Conservation (phyloP, 2,113 vertebrate genomes). For the Otocyon megalotis region DNA sequence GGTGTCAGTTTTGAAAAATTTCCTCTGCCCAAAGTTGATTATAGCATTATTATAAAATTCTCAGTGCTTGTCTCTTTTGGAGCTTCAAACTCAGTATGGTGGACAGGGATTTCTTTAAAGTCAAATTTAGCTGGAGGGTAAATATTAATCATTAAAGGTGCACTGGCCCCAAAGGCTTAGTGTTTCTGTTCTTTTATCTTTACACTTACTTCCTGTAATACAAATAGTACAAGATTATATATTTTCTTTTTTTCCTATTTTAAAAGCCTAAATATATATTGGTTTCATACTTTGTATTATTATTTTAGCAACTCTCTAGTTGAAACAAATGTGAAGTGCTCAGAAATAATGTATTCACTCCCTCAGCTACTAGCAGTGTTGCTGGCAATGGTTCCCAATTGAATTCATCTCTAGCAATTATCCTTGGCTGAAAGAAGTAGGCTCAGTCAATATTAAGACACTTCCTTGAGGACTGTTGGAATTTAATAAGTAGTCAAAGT, state of each 20-base stretch:
- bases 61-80: slow-evolving; percentile 62
- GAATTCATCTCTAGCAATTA: not conserved
- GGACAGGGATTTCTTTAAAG: slow-evolving; percentile 77
- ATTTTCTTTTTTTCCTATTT: slow-evolving; percentile 54
- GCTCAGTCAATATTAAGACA: not conserved
- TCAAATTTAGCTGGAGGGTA: slow-evolving; percentile 79
- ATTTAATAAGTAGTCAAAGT: not conserved
- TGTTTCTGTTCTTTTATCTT: slow-evolving; percentile 75
- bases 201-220: slow-evolving; percentile 65
- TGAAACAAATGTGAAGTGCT: slow-evolving; percentile 59
- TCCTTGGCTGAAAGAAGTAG: not conserved
- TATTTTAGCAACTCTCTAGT: not conserved
- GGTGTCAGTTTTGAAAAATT: slow-evolving; percentile 69
- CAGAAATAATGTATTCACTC: not conserved
- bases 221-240: slow-evolving; percentile 65
- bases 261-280: not conserved
- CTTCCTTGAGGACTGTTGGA: not conserved
- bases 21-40: slow-evolving; percentile 71
- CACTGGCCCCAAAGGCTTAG: slow-evolving; percentile 64
- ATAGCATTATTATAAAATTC: slow-evolving; percentile 72
- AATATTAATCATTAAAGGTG: slow-evolving; percentile 83
- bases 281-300: not conserved
- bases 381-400: not conserved
- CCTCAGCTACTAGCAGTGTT: not conserved
- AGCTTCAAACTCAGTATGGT: slow-evolving; percentile 60